Conservation (phyloP, 1,140 invertebrate species). For the Parapsyche elsis region DNA sequence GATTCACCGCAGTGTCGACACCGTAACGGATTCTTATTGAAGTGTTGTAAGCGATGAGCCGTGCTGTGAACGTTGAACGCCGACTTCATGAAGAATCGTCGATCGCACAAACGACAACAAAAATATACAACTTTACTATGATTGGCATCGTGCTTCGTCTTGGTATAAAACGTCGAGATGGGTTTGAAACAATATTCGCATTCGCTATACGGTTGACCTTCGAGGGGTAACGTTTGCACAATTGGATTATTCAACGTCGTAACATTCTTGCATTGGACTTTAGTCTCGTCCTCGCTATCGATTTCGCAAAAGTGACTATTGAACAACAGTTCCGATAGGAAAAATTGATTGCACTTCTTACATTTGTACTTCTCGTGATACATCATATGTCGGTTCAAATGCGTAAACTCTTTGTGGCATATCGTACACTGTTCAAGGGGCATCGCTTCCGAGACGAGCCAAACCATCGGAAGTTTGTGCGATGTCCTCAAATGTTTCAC, state of each 20-base stretch:
- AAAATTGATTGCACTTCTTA: slow-evolving; percentile 65
- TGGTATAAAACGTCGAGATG: slow-evolving; percentile 60
- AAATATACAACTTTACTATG: slow-evolving; percentile 63
- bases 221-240: neutral
- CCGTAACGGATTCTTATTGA: slow-evolving; percentile 63
- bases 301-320: slow-evolving; percentile 64
- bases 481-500: slow-evolving; percentile 64
- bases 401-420: slow-evolving; percentile 64
- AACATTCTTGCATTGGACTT: neutral
- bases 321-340: slow-evolving; percentile 61
- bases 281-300: slow-evolving; percentile 62
- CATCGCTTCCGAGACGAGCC: slow-evolving; percentile 61
- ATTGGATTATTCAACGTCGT: neutral
- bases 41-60: slow-evolving; percentile 64
- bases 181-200: slow-evolving; percentile 66
- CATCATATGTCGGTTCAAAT: slow-evolving; percentile 63
- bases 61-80: slow-evolving; percentile 66
- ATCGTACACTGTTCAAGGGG: slow-evolving; percentile 63
- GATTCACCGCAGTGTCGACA: slow-evolving; percentile 63
- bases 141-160: slow-evolving; percentile 60
- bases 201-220: slow-evolving; percentile 60
- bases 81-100: slow-evolving; percentile 65
- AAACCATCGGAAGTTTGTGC: slow-evolving; percentile 64
- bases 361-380: slow-evolving; percentile 67
- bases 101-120: slow-evolving; percentile 64